Evolutionary conservation across 37 sponge, comb jelly and placozoan species (phyloP).

Genomic region (Spongilla lacustris): DNA sequence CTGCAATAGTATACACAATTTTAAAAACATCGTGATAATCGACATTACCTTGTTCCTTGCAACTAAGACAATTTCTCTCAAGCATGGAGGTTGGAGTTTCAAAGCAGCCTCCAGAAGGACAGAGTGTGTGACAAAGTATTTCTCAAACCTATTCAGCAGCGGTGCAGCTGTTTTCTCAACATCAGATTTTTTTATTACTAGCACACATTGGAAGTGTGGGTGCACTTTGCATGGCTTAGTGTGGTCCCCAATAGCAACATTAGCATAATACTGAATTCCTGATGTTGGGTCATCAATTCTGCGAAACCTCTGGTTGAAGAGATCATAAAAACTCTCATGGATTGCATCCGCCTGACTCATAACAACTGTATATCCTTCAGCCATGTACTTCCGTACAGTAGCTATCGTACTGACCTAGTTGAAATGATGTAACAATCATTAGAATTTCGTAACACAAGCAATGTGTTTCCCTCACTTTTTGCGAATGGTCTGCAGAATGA

Average conservation of each 20-base stretch:
- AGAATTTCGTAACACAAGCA: no score
- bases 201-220: slow-evolving; percentile 81
- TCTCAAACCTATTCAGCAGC: slow-evolving; percentile 89
- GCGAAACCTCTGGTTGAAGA: slow-evolving; percentile 88
- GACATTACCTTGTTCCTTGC: slow-evolving; percentile 65
- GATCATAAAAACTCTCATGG: slow-evolving; percentile 90
- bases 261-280: slow-evolving; percentile 75
- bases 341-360: slow-evolving; percentile 88
- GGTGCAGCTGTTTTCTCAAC: slow-evolving; percentile 76
- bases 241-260: slow-evolving; percentile 88
- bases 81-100: slow-evolving; percentile 67
- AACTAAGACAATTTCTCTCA: slow-evolving; percentile 40
- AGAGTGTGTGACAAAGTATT: slow-evolving; percentile 71
- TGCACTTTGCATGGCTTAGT: slow-evolving; percentile 77
- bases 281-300: slow-evolving; percentile 53
- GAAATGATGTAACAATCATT: not conserved
- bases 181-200: slow-evolving; percentile 76
- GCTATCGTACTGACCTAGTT: slow-evolving; percentile 74
- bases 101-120: slow-evolving; percentile 69
- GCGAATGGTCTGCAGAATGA: slow-evolving; percentile 74
- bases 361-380: slow-evolving; percentile 81
- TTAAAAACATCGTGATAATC: not conserved
- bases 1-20: not conserved
- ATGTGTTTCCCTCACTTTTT: slow-evolving; percentile 33
- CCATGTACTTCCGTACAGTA: slow-evolving; percentile 75